A percentile compares a stretch with the other conserved stretches of the same genome.
Conservation (phyloP, 2,113 vertebrate species). For the Alosa alosa region DNA sequence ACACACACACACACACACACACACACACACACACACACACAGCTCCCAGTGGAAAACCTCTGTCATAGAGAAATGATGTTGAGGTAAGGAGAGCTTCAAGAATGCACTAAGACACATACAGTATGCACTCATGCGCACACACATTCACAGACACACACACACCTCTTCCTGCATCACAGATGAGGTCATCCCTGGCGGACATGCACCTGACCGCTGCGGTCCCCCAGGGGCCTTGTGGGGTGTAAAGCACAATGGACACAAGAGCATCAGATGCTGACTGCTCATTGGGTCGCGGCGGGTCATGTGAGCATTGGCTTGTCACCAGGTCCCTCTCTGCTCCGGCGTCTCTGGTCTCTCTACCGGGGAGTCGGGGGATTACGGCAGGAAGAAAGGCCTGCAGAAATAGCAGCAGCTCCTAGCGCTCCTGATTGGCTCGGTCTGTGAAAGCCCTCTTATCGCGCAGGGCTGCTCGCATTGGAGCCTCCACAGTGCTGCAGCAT, state of each 20-base stretch:
- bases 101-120: background rate
- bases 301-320: background rate
- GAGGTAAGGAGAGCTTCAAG: conserved; percentile 5
- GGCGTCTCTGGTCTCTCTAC: background rate
- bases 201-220: background rate
- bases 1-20: background rate
- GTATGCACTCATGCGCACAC: background rate
- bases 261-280: background rate
- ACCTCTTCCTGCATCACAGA: background rate
- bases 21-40: background rate
- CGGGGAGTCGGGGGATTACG: background rate
- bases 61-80: conserved; percentile 1
- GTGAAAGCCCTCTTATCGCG: background rate
- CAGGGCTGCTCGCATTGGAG: background rate
- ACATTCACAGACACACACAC: background rate
- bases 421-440: too few relatives aligned
- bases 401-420: background rate
- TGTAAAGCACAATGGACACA: background rate
- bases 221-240: background rate
- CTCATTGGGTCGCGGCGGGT: background rate
- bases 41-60: background rate
- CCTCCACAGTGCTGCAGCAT: background rate
- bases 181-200: background rate
- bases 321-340: background rate
- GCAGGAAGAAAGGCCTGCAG: background rate